A percentile compares a stretch with the other conserved stretches of the same genome.
phyloP scores from a whole-genome alignment of 2,113 vertebrate genomes.

The Gymnogyps californianus region DNA sequence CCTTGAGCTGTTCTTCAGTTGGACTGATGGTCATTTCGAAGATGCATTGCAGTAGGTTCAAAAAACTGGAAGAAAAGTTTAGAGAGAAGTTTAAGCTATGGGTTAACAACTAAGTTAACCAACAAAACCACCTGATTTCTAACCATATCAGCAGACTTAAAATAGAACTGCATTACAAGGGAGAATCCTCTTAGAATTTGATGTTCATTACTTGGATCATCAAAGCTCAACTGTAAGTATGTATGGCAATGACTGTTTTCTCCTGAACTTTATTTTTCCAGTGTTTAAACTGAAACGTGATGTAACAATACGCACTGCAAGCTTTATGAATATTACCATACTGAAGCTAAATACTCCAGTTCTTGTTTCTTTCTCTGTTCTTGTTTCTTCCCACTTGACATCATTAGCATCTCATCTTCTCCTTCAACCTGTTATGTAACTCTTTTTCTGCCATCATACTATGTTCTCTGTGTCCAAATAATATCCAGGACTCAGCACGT shows the following conservation, averaged over 20 bases:
- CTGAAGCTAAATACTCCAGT: neutral
- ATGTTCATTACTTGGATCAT: neutral
- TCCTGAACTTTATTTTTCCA: neutral
- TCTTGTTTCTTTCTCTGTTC: neutral
- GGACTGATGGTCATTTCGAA: constrained; percentile 34
- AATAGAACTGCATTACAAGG: neutral
- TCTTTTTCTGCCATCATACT: neutral
- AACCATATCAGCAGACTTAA: neutral
- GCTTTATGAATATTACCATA: neutral
- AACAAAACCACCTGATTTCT: neutral
- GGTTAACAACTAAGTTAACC: neutral
- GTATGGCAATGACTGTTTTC: neutral
- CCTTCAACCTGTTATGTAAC: neutral
- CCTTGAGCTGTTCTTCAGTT: constrained; percentile 8
- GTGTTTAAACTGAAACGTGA: neutral
- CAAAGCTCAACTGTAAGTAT: neutral
- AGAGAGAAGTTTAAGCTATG: neutral
- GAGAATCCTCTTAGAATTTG: neutral
- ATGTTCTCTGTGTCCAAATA: neutral
- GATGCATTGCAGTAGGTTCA: constrained; percentile 64
- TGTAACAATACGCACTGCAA: neutral
- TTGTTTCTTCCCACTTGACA: neutral
- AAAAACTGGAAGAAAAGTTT: constrained; percentile 54
- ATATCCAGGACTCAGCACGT: neutral
- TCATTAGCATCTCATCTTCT: neutral